These are phyloP conservation scores for Drosophila koepferae DNA, from an alignment of 2,888 invertebrate species.

Conservation along the genomic window DNA sequence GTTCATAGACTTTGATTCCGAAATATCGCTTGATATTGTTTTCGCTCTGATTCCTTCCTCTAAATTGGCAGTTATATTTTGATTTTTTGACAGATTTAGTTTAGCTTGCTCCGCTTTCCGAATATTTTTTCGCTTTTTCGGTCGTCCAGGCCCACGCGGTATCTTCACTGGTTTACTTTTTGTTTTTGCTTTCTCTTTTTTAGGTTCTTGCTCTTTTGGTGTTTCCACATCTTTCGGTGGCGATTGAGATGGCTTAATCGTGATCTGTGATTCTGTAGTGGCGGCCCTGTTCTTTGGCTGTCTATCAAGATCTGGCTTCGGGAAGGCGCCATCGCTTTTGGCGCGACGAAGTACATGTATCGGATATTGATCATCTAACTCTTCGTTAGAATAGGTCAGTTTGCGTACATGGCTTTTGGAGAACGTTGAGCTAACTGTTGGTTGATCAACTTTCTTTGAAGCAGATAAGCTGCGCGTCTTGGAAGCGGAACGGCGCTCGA, in stretches of 20 bases:
- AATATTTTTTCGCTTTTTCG: conserved; percentile 8
- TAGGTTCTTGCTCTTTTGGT: not conserved
- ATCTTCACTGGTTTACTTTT: not conserved
- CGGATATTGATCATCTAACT: conserved; percentile 24
- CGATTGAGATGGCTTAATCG: not conserved
- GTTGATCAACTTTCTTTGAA: conserved; percentile 20
- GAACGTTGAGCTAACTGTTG: not conserved
- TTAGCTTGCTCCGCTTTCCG: not conserved
- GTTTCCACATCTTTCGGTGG: not conserved
- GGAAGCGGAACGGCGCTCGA: conserved; percentile 58
- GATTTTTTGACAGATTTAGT: not conserved
- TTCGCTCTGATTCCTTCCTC: not conserved
- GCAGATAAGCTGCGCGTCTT: conserved; percentile 51
- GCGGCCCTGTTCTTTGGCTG: conserved; percentile 23
- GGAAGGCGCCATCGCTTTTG: conserved; percentile 39
- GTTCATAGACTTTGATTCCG: not conserved
- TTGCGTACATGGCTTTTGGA: conserved; percentile 58
- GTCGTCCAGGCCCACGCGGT: conserved; percentile 40
- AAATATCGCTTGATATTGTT: too few relatives aligned
- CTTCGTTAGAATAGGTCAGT: conserved; percentile 62
- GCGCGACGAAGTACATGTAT: conserved; percentile 34
- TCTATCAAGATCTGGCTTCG: conserved; percentile 17
- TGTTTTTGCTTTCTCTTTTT: not conserved
- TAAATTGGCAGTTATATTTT: not conserved
- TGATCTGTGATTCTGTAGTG: conserved; percentile 34